phyloP scores from a whole-genome alignment of 2,888 invertebrate genomes.

The Stenodema calcarata region DNA sequence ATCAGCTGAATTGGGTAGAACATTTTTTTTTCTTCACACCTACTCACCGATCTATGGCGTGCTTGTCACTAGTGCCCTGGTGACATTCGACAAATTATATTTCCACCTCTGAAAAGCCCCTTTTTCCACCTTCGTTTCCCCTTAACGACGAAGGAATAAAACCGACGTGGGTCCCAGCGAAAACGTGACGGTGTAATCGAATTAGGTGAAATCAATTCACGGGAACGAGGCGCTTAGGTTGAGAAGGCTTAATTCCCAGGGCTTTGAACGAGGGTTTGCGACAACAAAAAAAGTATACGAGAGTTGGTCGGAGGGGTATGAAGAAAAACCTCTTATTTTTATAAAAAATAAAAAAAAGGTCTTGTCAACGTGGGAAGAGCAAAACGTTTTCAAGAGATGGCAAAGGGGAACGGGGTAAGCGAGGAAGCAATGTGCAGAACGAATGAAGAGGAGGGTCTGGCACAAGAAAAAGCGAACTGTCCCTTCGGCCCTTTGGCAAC shows the following conservation, averaged over 20 bases:
- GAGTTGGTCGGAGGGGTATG: background rate
- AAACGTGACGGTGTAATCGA: slow-evolving; percentile 1
- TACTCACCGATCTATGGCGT: no score
- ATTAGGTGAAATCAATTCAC: slow-evolving; percentile 4
- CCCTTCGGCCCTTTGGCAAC: background rate
- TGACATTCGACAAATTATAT: no score
- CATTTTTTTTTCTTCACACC: no score
- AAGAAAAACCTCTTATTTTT: background rate
- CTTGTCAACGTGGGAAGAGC: background rate
- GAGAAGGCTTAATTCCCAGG: slow-evolving; percentile 4
- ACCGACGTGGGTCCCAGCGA: no score
- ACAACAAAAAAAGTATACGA: background rate
- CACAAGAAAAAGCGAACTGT: background rate
- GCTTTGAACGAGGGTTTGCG: background rate
- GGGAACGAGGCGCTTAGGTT: background rate
- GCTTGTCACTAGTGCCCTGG: no score
- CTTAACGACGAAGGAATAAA: no score
- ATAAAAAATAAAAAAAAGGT: background rate
- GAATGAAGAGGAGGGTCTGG: background rate
- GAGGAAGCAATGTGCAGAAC: background rate
- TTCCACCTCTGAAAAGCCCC: no score
- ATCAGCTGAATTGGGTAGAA: no score
- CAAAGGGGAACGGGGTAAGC: background rate
- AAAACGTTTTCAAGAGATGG: background rate
- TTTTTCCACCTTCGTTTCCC: no score